These are phyloP conservation scores for Platysternon megacephalum DNA, from an alignment of 2,113 vertebrate genomes.

Conservation along the genomic window DNA sequence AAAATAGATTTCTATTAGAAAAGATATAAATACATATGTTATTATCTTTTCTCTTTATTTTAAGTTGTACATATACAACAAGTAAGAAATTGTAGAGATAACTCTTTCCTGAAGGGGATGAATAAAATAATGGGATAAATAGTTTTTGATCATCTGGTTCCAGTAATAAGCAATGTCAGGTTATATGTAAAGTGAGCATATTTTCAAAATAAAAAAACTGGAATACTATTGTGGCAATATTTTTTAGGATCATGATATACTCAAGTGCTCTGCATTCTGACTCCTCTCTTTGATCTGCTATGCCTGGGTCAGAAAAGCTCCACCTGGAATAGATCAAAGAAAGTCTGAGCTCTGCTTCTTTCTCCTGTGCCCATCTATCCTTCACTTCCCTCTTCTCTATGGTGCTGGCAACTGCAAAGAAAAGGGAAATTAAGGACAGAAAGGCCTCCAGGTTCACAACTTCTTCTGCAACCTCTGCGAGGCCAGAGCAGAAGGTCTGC, in stretches of 20 bases:
- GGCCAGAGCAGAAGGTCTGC: neutral
- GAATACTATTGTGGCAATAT: slow-evolving; percentile 56
- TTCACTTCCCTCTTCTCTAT: slow-evolving; percentile 26
- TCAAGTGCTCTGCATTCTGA: slow-evolving; percentile 46
- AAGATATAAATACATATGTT: neutral
- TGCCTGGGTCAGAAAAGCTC: slow-evolving; percentile 67
- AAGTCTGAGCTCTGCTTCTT: slow-evolving; percentile 52
- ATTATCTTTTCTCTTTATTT: neutral
- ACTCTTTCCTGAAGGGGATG: neutral
- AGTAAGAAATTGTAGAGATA: neutral
- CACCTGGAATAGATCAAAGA: slow-evolving; percentile 71
- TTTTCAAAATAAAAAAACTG: slow-evolving; percentile 46
- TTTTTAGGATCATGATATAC: slow-evolving; percentile 62
- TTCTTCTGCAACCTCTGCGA: neutral
- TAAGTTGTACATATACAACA: neutral
- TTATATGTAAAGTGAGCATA: slow-evolving; percentile 37
- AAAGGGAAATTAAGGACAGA: neutral
- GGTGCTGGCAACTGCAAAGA: slow-evolving; percentile 17
- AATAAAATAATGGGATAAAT: slow-evolving; percentile 31
- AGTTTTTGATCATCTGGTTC: slow-evolving; percentile 62
- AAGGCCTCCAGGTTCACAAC: rapidly evolving
- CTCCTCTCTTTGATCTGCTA: slow-evolving; percentile 66
- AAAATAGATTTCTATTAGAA: neutral
- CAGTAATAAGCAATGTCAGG: slow-evolving; percentile 39
- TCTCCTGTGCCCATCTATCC: slow-evolving; percentile 37